Percentiles rank a stretch among this genome's conserved stretches.
These are phyloP conservation scores for Eilema griseolum DNA, from an alignment of 2,888 invertebrate species.

Conservation along the genomic window DNA sequence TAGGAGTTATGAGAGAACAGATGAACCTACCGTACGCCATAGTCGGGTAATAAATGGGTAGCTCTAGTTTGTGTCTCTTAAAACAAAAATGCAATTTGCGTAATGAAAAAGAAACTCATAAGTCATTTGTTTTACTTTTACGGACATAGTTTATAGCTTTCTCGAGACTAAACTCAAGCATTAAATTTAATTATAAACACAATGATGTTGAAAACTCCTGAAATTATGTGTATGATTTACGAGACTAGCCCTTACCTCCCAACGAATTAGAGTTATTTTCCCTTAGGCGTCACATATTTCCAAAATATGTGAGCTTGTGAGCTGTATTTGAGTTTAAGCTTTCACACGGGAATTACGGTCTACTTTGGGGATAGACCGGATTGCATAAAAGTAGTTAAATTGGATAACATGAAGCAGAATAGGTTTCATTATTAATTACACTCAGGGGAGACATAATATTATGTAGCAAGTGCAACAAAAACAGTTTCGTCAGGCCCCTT, in stretches of 20 bases:
- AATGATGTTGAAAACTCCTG: not conserved
- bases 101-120: not conserved
- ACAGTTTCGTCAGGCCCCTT: not conserved
- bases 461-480: not conserved
- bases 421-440: not conserved
- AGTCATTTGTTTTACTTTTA: not conserved
- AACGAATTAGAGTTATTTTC: not conserved
- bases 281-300: not conserved
- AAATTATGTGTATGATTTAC: not conserved
- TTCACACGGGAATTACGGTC: not conserved
- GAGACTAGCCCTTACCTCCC: too few relatives aligned
- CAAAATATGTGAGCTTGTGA: too few relatives aligned
- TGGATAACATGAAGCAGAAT: not conserved
- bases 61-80: not conserved
- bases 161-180: not conserved
- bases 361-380: not conserved
- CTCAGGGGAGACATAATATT: not conserved
- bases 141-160: not conserved
- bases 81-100: not conserved
- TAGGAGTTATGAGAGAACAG: too few relatives aligned
- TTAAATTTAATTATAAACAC: not conserved
- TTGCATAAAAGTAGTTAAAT: slow-evolving; percentile 1
- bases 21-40: too few relatives aligned
- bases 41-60: too few relatives aligned
- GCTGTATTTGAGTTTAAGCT: not conserved